Evolutionary conservation across 2,888 invertebrate species (phyloP), one percentile per base, ranked within the genome.

Genomic region (Loripinus fragilis): DNA sequence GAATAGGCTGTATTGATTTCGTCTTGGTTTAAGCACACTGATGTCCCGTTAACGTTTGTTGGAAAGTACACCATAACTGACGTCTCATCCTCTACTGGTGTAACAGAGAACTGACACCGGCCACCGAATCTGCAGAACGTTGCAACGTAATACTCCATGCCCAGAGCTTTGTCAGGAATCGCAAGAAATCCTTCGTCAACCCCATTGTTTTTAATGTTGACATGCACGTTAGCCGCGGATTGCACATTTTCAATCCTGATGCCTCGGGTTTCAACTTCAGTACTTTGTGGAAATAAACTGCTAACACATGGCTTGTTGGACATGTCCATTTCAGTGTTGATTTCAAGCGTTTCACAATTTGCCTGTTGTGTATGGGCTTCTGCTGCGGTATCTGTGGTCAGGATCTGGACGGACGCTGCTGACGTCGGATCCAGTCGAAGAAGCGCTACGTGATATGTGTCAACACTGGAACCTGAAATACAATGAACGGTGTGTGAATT

Each of bases 81-180:
- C 33, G 83, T 80, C 20, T 38, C 50, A 50, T 76, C 50, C 7
- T 60, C 67, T 0, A 72, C 66, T 0, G 71, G 77, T 7, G 73
- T 72, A 23, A 83, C 76, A 10, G 80, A 72, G 28, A 83, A 80
- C 74, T 80, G 80, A 42, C 85, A 86, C 0, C 35, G 17, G 0
- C 78, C 85, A 3, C 79, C 76, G 15, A 65, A 28, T n/a, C 76
- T 45, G 52, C 85, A 86, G 65, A 83, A 83, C 1, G 85, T 82
- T 28, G 74, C 52, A 0, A 80, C 76, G 68, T 80, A 80, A 52
- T 84, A 84, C 23, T 84, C 82, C 0, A 15, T 83, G 0, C 82
- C 83, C 10, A 84, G 72, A 17, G 78, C 48, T 7, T 76, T 55
- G 60, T 74, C 73, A 2, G 80, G 70, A 45, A 86, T 72, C 2